Evolutionary conservation across 64 coral and sea anemone species (phyloP).

Genomic region (Montipora capricornis): DNA sequence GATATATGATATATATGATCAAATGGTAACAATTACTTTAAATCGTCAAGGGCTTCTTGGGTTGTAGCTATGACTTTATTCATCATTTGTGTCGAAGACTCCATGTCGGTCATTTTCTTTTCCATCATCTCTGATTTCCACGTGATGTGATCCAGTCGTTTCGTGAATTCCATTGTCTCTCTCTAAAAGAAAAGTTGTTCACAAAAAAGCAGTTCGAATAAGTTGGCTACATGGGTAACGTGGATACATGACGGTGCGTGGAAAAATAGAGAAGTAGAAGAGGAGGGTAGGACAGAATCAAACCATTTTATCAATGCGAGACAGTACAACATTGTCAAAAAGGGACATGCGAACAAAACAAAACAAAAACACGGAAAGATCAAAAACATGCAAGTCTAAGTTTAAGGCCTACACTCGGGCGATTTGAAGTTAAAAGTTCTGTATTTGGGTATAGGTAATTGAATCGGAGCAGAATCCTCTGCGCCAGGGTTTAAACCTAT

Average conservation of each 20-base stretch:
- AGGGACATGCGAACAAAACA: too few relatives aligned
- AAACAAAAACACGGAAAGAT: too few relatives aligned
- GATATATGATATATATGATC: neutral
- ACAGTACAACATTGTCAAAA: too few relatives aligned
- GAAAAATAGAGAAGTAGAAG: neutral
- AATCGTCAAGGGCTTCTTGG: slow-evolving; percentile 67
- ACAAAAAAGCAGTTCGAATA: neutral
- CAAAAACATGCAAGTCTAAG: too few relatives aligned
- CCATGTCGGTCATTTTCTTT: slow-evolving; percentile 95
- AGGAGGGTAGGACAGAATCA: neutral
- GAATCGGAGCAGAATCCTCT: too few relatives aligned
- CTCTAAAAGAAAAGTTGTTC: slow-evolving; percentile 14
- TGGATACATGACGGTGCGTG: too few relatives aligned
- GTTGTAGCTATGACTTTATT: slow-evolving; percentile 77
- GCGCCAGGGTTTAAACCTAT: too few relatives aligned
- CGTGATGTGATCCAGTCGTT: slow-evolving; percentile 93
- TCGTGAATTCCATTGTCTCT: slow-evolving; percentile 82
- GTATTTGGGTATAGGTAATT: too few relatives aligned
- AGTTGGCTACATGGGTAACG: too few relatives aligned
- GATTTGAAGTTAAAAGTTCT: too few relatives aligned
- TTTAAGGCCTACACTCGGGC: too few relatives aligned
- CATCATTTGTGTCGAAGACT: slow-evolving; percentile 88
- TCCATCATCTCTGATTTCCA: slow-evolving; percentile 99
- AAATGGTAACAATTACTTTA: slow-evolving; percentile 59
- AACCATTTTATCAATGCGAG: neutral